Evolutionary conservation across 2,113 vertebrate genomes (phyloP).

Genomic region (Petaurus breviceps): DNA sequence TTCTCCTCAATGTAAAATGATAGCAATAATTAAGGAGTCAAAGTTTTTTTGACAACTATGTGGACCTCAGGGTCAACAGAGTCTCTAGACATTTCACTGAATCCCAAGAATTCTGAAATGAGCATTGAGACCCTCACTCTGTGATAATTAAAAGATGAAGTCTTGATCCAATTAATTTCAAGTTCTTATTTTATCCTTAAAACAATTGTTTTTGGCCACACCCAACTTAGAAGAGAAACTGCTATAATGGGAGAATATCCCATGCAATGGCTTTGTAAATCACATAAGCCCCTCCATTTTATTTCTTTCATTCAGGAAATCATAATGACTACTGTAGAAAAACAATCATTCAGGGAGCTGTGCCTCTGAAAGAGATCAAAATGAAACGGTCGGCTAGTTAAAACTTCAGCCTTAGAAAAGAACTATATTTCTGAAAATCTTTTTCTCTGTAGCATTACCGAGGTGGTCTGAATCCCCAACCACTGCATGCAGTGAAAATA

Average conservation of each 20-base stretch:
- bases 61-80: conserved; percentile 69
- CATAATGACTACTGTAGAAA: conserved; percentile 43
- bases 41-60: conserved; percentile 75
- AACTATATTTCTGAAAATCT: conserved; percentile 32
- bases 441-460: background rate
- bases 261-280: conserved; percentile 50
- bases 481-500: background rate
- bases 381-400: conserved; percentile 50
- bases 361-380: conserved; percentile 43
- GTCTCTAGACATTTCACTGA: conserved; percentile 71
- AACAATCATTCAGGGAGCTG: conserved; percentile 63
- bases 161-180: conserved; percentile 69
- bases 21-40: conserved; percentile 72
- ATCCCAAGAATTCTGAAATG: conserved; percentile 68
- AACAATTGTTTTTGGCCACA: conserved; percentile 52
- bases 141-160: conserved; percentile 60
- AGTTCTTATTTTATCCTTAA: conserved; percentile 62
- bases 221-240: conserved; percentile 52
- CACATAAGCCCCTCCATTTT: conserved; percentile 27
- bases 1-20: conserved; percentile 59
- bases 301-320: conserved; percentile 33
- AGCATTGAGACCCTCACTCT: conserved; percentile 57
- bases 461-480: conserved; percentile 28
- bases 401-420: conserved; percentile 60
- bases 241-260: conserved; percentile 53